These are phyloP conservation scores for Crax fasciolata DNA, from an alignment of 2,797 vertebrate species.

Conservation along the genomic window DNA sequence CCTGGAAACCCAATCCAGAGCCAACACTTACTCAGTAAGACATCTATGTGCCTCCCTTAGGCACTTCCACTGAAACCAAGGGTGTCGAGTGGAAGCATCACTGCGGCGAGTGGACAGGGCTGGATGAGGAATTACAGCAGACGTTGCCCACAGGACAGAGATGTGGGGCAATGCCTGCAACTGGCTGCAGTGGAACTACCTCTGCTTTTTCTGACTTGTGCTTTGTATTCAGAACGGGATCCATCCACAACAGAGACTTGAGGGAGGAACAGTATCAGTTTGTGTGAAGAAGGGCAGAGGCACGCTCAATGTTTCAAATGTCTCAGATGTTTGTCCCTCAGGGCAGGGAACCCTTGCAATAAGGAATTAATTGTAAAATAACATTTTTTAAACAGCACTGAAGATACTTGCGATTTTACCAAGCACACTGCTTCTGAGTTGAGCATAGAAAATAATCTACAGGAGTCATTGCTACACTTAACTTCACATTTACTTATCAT, in stretches of 20 bases:
- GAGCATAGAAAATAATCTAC: not conserved
- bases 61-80: not conserved
- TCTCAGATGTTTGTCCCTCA: not conserved
- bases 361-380: not conserved
- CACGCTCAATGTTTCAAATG: not conserved
- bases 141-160: not conserved
- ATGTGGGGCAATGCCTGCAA: not conserved
- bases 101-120: no score
- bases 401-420: not conserved
- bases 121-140: not conserved
- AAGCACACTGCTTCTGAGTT: not conserved
- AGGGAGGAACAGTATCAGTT: not conserved
- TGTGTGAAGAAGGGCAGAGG: not conserved
- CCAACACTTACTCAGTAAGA: not conserved
- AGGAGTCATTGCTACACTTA: not conserved
- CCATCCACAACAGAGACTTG: not conserved
- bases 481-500: not conserved
- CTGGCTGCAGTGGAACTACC: not conserved
- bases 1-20: constrained; percentile 19
- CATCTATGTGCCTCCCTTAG: not conserved
- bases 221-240: not conserved
- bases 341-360: not conserved
- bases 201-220: not conserved
- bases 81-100: not conserved
- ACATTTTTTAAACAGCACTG: not conserved